Percentiles rank a stretch among this genome's conserved stretches.
phyloP scores from a whole-genome alignment of 1,140 invertebrate genomes.

The Drosophila pachea region DNA sequence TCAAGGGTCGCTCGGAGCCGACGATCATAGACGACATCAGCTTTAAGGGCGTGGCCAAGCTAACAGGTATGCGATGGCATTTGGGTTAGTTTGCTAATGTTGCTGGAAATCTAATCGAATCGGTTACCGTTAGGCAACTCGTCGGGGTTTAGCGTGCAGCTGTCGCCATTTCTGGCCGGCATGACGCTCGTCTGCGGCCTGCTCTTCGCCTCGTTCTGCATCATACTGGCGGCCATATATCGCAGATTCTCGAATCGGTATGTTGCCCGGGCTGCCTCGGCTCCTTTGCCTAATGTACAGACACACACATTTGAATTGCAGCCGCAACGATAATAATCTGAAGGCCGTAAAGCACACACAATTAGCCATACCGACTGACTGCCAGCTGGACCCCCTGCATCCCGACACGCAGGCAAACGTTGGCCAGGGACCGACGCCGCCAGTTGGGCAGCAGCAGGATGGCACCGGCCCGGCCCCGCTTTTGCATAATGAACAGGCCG shows the following conservation, averaged over 20 bases:
- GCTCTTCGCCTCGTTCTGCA: slow-evolving; percentile 85
- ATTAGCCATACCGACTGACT: slow-evolving; percentile 75
- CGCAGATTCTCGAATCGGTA: slow-evolving; percentile 81
- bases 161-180: slow-evolving; percentile 86
- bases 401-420: slow-evolving; percentile 51
- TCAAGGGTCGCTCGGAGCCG: slow-evolving; percentile 90
- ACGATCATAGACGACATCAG: slow-evolving; percentile 89
- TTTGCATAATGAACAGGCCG: slow-evolving; percentile 46
- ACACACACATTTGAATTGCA: slow-evolving; percentile 57
- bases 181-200: slow-evolving; percentile 85
- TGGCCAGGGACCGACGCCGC: slow-evolving; percentile 10
- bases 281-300: slow-evolving; percentile 40
- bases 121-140: slow-evolving; percentile 77
- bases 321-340: slow-evolving; percentile 75
- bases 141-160: slow-evolving; percentile 80
- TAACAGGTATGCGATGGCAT: slow-evolving; percentile 66
- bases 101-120: neutral
- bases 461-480: slow-evolving; percentile 44
- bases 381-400: slow-evolving; percentile 76
- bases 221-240: slow-evolving; percentile 85
- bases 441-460: slow-evolving; percentile 11
- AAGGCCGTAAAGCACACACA: slow-evolving; percentile 78
- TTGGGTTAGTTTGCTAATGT: slow-evolving; percentile 75
- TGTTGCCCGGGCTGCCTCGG: slow-evolving; percentile 23
- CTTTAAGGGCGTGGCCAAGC: slow-evolving; percentile 88